These are phyloP conservation scores for Podocnemis expansa DNA, from an alignment of 2,113 vertebrate genomes.

Conservation along the genomic window DNA sequence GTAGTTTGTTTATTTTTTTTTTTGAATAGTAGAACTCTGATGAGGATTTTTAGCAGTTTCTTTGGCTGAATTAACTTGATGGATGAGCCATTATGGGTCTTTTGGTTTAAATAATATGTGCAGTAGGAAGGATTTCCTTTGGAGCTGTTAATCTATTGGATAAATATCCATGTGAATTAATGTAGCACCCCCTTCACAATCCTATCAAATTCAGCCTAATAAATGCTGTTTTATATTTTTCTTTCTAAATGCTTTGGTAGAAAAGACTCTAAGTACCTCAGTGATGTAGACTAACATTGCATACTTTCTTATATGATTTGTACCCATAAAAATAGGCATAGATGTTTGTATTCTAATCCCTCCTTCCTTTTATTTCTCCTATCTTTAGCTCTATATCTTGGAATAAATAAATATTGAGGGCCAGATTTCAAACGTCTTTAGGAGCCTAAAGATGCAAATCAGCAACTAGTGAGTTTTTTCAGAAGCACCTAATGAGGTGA, in stretches of 20 bases:
- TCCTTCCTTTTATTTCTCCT: neutral
- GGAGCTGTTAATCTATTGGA: conserved; percentile 1
- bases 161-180: neutral
- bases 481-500: neutral
- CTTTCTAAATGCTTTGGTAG: conserved; percentile 6
- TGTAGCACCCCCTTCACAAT: conserved; percentile 46
- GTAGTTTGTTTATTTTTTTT: neutral
- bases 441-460: neutral
- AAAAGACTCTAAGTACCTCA: neutral
- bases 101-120: conserved; percentile 14
- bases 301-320: neutral
- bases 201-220: conserved; percentile 13
- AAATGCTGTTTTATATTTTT: neutral
- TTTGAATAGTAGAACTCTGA: neutral
- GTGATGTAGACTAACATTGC: neutral
- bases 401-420: neutral
- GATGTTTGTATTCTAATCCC: neutral
- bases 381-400: neutral
- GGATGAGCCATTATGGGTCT: conserved; percentile 17
- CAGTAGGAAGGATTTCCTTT: conserved; percentile 29
- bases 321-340: neutral
- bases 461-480: neutral
- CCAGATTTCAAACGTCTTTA: neutral
- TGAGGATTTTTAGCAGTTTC: neutral
- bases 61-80: conserved; percentile 12